These are phyloP conservation scores for Lycophotia porphyrea DNA, from an alignment of 2,888 invertebrate genomes.

Conservation along the genomic window DNA sequence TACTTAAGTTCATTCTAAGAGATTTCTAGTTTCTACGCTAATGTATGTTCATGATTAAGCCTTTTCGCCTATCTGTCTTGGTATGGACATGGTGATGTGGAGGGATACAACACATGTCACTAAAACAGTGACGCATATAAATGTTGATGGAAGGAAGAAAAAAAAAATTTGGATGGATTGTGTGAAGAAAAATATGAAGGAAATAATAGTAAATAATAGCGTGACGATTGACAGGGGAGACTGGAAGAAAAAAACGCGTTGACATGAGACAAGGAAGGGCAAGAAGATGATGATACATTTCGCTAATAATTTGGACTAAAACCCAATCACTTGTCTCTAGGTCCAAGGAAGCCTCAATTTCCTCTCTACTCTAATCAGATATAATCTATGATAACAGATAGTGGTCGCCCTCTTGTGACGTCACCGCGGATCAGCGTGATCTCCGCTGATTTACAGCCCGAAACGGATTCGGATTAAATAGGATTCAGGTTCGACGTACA, in stretches of 20 bases:
- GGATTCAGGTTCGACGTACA: constrained; percentile 4
- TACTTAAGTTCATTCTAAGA: constrained; percentile 28
- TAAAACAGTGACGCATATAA: no score
- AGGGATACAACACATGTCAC: no score
- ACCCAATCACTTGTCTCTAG: not conserved
- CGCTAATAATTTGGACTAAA: not conserved
- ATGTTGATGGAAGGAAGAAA: no score
- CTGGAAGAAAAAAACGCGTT: no score
- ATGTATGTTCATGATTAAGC: no score
- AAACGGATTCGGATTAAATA: constrained; percentile 27
- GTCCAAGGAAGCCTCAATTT: not conserved
- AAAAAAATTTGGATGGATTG: no score
- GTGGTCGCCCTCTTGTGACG: constrained; percentile 38
- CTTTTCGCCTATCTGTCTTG: no score
- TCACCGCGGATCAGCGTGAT: constrained; percentile 42
- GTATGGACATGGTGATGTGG: no score
- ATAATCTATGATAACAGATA: constrained; percentile 6
- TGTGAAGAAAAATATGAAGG: no score
- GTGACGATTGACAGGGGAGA: no score
- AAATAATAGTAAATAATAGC: no score
- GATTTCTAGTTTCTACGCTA: constrained; percentile 37
- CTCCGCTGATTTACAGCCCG: constrained; percentile 49
- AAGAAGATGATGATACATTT: not conserved
- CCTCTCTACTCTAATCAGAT: not conserved
- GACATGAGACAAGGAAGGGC: no score